Evolutionary conservation across 2,113 vertebrate species (phyloP), one percentile per base, ranked within the genome.

Genomic region (Artemisiospiza belli): DNA sequence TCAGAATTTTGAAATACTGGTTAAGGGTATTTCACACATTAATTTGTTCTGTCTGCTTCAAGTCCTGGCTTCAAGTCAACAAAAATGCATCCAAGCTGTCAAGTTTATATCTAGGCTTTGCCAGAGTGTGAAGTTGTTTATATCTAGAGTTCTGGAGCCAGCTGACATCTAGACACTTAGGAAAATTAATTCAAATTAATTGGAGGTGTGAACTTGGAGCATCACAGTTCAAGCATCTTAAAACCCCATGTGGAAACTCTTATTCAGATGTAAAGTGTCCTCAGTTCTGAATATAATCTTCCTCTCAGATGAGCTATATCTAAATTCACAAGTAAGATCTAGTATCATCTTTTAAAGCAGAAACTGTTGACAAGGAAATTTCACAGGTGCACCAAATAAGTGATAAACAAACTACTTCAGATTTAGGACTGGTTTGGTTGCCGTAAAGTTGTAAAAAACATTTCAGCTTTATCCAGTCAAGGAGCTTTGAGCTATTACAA

Each of bases 101-200:
- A 96, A 95, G 95, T 97, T 97, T 97, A 95, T 83, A 93, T 94
- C 94, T 93, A 96, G 85, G 91, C 87, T 94, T 96, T 97, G 89
- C 95, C 94, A 97, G 89, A 94, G 96, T 95, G 95, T 96, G 96
- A 96, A 96, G 92, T 92, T 96, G 93, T 96, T 94, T 97, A 92
- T 93, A 96, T 96, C 94, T 86, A 87, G 88, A 80, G 69, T 95
- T 96, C 92, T 96, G 93, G 85, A 96, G 92, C 94, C 93, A 94
- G 92, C 83, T 97, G 94, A 96, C 92, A 96, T 93, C 93, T 88
- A 97, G 91, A 94, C 89, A 95, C 95, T 96, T 95, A 96, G 68
- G 85, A 91, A 97, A 96, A 95, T 96, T 96, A 97, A 96, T 95
- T 96, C 92, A 96, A 92, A 96, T 96, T 97, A 97, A 96, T 95